Evolutionary conservation across 2,113 vertebrate genomes (phyloP).

Genomic region (Bagarius yarrelli): DNA sequence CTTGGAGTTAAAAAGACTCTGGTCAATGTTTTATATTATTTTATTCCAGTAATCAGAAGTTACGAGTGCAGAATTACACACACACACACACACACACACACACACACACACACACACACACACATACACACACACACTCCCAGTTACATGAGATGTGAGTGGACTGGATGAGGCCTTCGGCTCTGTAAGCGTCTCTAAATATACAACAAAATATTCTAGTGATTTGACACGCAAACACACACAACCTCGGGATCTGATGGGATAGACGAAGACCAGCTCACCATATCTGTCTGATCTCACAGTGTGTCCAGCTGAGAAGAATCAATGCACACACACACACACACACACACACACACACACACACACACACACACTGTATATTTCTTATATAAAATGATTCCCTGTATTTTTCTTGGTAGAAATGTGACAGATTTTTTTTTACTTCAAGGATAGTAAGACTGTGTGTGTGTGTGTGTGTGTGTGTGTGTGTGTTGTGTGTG

Average conservation of each 20-base stretch:
- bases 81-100: neutral
- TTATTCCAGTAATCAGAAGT: neutral
- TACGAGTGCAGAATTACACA: neutral
- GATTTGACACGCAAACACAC: neutral
- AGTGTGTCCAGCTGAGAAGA: constrained; percentile 14
- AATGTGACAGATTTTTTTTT: neutral
- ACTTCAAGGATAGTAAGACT: neutral
- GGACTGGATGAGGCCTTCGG: constrained; percentile 28
- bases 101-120: neutral
- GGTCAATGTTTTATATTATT: neutral
- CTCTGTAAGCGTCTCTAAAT: constrained; percentile 37
- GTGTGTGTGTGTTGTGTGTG: neutral
- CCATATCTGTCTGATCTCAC: neutral
- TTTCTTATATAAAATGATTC: neutral
- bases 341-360: constrained; percentile 10
- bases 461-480: neutral
- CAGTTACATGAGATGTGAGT: constrained; percentile 24
- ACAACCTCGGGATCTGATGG: neutral
- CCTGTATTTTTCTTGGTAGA: neutral
- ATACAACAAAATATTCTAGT: constrained; percentile 35
- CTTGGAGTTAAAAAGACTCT: neutral
- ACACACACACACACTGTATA: neutral
- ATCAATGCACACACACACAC: neutral
- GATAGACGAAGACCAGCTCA: neutral
- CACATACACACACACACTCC: constrained; percentile 34